Conservation (phyloP, 1,140 invertebrate species). For the Lysiphlebus fabarum region DNA sequence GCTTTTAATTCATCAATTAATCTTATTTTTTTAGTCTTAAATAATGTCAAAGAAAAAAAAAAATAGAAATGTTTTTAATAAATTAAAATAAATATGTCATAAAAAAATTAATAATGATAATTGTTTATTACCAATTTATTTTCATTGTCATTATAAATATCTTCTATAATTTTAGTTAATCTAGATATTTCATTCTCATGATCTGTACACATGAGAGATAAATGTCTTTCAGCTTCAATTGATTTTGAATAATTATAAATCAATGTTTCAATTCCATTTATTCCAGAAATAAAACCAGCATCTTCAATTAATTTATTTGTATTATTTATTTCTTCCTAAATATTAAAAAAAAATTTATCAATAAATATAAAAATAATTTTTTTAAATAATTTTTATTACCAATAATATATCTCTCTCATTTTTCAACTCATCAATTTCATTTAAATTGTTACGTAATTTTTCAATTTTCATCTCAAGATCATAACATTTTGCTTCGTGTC, state of each 20-base stretch:
- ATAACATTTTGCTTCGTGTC: conserved; percentile 9
- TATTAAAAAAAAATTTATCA: neutral
- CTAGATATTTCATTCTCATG: conserved; percentile 13
- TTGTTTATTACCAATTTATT: conserved; percentile 1
- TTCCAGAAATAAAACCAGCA: neutral
- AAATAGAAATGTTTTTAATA: neutral
- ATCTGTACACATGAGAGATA: conserved; percentile 6
- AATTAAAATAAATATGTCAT: neutral
- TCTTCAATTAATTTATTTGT: conserved; percentile 1
- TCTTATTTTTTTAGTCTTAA: conserved; percentile 1
- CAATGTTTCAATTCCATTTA: conserved; percentile 12
- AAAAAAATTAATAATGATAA: neutral
- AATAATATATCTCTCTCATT: conserved; percentile 11
- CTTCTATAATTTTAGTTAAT: conserved; percentile 11
- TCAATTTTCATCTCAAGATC: conserved; percentile 1
- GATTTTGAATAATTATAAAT: conserved; percentile 9
- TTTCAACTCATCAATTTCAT: neutral
- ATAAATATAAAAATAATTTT: neutral
- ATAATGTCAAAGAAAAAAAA: neutral
- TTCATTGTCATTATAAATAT: conserved; percentile 9
- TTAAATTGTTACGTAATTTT: neutral
- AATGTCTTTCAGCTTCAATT: conserved; percentile 8
- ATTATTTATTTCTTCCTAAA: conserved; percentile 11
- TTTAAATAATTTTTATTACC: neutral
- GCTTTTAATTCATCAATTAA: conserved; percentile 8